Evolutionary conservation across 2,113 vertebrate species (phyloP).

Genomic region (Gasterosteus aculeatus): DNA sequence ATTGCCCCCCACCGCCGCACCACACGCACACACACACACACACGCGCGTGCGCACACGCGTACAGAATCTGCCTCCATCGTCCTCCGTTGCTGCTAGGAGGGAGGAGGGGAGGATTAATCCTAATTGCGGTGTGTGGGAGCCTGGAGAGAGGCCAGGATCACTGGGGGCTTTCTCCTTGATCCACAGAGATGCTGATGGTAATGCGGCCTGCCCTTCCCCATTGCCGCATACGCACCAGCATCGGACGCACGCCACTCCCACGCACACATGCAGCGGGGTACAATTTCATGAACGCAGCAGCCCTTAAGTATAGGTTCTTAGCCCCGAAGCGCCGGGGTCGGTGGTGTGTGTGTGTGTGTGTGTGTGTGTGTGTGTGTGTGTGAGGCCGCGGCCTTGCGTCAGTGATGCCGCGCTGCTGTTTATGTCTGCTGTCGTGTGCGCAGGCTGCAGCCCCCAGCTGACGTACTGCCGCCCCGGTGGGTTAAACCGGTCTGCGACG

Average conservation of each 20-base stretch:
- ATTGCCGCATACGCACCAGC: constrained; percentile 43
- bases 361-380: constrained; percentile 56
- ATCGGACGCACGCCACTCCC: constrained; percentile 59
- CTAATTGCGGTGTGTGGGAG: constrained; percentile 79
- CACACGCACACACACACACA: constrained; percentile 39
- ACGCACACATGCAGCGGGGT: constrained; percentile 51
- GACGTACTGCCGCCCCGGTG: constrained; percentile 63
- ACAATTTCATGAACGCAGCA: constrained; percentile 67
- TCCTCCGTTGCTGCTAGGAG: constrained; percentile 60
- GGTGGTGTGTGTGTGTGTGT: constrained; percentile 39
- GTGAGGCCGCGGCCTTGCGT: constrained; percentile 68
- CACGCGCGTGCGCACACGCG: constrained; percentile 32
- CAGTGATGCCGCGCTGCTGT: constrained; percentile 65
- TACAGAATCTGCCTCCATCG: constrained; percentile 30
- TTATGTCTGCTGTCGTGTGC: constrained; percentile 72
- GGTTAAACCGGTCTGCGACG: constrained; percentile 47
- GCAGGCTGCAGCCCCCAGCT: constrained; percentile 66
- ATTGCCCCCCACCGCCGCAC: constrained; percentile 64
- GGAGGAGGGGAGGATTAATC: constrained; percentile 74
- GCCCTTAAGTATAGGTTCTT: constrained; percentile 80
- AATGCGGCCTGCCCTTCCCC: constrained; percentile 70
- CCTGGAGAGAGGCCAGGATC: constrained; percentile 78
- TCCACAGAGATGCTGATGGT: constrained; percentile 77
- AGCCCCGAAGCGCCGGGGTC: constrained; percentile 64
- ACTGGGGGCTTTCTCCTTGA: constrained; percentile 75